Percentiles rank a stretch among this genome's conserved stretches.
Evolutionary conservation across 2,888 invertebrate species (phyloP).

Genomic region (Criorhina ranunculi): DNA sequence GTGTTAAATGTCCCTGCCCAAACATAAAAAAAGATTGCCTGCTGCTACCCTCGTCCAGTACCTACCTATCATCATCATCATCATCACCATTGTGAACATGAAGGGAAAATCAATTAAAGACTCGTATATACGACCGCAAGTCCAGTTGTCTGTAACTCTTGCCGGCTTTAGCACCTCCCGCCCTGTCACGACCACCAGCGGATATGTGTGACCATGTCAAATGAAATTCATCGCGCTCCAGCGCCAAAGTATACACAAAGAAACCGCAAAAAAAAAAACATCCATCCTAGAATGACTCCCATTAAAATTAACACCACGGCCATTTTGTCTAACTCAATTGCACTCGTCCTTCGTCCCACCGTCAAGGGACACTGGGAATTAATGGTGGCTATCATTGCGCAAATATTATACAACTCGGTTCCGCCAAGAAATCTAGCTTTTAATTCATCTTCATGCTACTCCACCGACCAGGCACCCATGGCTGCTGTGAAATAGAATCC

Average conservation of each 20-base stretch:
- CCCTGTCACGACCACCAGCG: constrained; percentile 39
- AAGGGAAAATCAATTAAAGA: constrained; percentile 49
- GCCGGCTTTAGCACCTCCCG: constrained; percentile 35
- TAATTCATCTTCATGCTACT: constrained; percentile 23
- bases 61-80: constrained; percentile 17
- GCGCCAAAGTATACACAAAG: constrained; percentile 5
- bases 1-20: constrained; percentile 1
- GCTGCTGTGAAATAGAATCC: constrained; percentile 17
- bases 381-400: constrained; percentile 34
- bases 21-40: neutral
- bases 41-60: neutral
- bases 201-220: constrained; percentile 49
- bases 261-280: constrained; percentile 11
- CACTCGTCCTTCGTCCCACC: neutral
- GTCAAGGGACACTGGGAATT: constrained; percentile 9
- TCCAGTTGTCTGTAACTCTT: constrained; percentile 17
- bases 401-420: constrained; percentile 10
- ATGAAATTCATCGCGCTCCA: constrained; percentile 27
- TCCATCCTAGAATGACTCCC: constrained; percentile 5
- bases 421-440: constrained; percentile 15
- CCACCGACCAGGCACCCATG: neutral
- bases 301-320: constrained; percentile 52
- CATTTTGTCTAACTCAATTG: constrained; percentile 40
- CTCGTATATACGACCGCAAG: constrained; percentile 4
- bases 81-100: constrained; percentile 20